Base-by-base conservation (phyloP, 2,888 invertebrate species). In the Oscheius myriophilus region DNA sequence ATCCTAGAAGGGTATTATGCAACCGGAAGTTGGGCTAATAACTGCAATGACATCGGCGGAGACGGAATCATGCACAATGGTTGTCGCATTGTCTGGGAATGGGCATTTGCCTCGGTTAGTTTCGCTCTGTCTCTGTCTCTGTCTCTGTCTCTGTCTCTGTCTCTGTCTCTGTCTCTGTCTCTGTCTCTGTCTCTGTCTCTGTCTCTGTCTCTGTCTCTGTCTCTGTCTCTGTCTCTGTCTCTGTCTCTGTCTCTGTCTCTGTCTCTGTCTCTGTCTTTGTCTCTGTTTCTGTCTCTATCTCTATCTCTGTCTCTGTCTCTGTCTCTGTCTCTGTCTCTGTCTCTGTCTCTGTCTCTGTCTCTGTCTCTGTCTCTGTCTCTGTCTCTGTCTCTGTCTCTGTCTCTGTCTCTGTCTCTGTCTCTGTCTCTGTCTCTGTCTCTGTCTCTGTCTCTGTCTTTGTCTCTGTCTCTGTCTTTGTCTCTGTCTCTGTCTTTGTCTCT, bases 11-110 rank as follows among this genome's bases (percentile, higher is more conserved):
- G 78, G 0, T 86, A 83, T 61, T 86, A 86, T 71, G 67, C 82
- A 12, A 86, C 84, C 9, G 85, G 79, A 68, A 75, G 83, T n/a
- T 85, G 85, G 85, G 75, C 85, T 18, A 85, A 85, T 66, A 85
- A 85, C 67, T 85, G 85, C 65, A 85, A 85, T 67, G 85, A 85
- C 62, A 85, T 84, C 59, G 85, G 85, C n/a, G 73, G 73, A 21
- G 78, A 78, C 58, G 78, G 76, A 11, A 72, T 84, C 58, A 82
- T 84, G 66, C 84, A 84, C 69, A 84, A 83, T 68, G 82, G 84
- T 14, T 86, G 84, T 65, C 69, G 85, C 11, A 54, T 82, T 54
- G 81, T 84, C 61, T 82, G 71, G 58, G 83, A 84, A 54, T 85
- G 85, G 85, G 84, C 78, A 3, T 84, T 85, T 52, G 85, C 85